Base-by-base conservation (phyloP, 2,888 invertebrate genomes). In the Melieria omissa region DNA sequence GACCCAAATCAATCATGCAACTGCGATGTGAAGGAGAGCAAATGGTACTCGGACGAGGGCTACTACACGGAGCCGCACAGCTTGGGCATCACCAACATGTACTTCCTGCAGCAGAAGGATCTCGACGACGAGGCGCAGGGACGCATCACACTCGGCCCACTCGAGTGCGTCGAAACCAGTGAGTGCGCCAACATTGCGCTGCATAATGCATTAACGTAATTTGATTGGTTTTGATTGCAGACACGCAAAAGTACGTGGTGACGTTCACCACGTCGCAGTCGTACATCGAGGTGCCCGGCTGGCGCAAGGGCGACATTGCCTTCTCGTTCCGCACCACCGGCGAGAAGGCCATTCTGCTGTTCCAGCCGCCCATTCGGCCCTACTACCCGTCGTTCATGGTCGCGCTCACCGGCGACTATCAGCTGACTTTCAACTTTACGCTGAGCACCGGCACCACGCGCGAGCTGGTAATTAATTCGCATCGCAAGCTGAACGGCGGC, bases 91-190 rank as follows among this genome's bases (percentile, higher is more conserved):
- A 96, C 93, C 5, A 93, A 95, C 84, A 95, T 97, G 93, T 93
- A 94, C 78, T 96, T 97, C 83, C 88, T 96, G 64, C 96, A 96
- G 82, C 95, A 95, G 82, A 92, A 93, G 78, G 92, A 94, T 83
- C 87, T 95, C 75, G 92, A 93, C 66, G 92, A 92, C 77, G 94
- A 95, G 83, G 94, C 95, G 2, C 92, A 93, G 78, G 96, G 95
- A 1, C 89, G 95, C 78, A 94, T 98, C 63, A 96, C 96, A 0
- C 88, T 97, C 66, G 97, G 97, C 4, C 95, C 97, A 1, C 88
- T 98, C 78, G 95, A 96, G 87, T 98, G 97, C 88, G 96, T 96
- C 69, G 97, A 97, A 89, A 96, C 96, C 72, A 96, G 97, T 97
- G 88, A 90, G 92, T 89, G 16, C 42, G 29, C 9, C 7, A 14